Base-by-base conservation (phyloP, 1,140 invertebrate genomes). In the Leptinotarsa lineolata region DNA sequence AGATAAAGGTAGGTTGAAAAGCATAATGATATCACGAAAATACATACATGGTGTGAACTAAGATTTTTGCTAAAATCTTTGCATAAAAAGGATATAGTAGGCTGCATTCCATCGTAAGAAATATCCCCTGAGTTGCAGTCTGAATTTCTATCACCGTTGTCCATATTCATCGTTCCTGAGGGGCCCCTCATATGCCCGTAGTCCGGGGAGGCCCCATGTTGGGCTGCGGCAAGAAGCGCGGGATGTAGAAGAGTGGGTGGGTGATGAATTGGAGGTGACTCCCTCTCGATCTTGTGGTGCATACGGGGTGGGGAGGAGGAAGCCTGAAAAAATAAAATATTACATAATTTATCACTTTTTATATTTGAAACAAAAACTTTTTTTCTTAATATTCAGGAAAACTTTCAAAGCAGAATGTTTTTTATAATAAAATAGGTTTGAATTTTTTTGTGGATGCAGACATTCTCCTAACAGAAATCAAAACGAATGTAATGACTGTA, bases 21-120 rank as follows among this genome's bases (percentile, higher is more conserved):
- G 11, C 8, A 39, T 39, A 39, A 39, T 39, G 30, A 1, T 39
- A 39, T 39, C 30, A 39, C 30, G 30, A 39, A 39, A 39, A 72
- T 66, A 74, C 76, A 70, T 79, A 79, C 78, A 77, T 79, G 77
- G 39, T 76, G 74, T 21, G 74, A 58, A 78, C 72, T 76, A 77
- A 76, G 70, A 79, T 75, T 78, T 79, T 78, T 78, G 71, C 73
- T 77, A 77, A 77, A 80, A 79, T 78, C 76, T 81, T 82, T 83
- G 81, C 78, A 83, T 88, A 88, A 91, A 94, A 95, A 95, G 93
- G 94, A 95, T 94, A 95, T 95, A 91, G 93, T 94, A 92, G 93
- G 93, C 87, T 93, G 92, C 89, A 94, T 91, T 86, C 93, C 93
- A 85, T 95, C 94, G 89, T 93, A 95, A 80, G 90, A 90, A 85